These are phyloP conservation scores for Aepyceros melampus DNA, from an alignment of 2,113 vertebrate genomes.

Conservation along the genomic window DNA sequence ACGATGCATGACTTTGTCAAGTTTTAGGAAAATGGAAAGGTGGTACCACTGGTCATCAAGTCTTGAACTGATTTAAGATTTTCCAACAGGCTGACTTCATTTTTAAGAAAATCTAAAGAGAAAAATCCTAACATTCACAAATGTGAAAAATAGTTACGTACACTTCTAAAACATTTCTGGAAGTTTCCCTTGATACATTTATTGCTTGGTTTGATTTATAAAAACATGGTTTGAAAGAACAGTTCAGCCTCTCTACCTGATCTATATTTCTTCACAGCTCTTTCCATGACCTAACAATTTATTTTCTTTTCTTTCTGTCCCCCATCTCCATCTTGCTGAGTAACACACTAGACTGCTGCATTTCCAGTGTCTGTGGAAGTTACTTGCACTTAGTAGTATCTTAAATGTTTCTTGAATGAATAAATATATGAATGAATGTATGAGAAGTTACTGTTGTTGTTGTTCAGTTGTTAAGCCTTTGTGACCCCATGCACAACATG, in stretches of 20 bases:
- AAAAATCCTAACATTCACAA: not conserved
- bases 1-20: not conserved
- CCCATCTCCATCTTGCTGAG: not conserved
- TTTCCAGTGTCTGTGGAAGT: not conserved
- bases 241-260: accelerated
- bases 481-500: not conserved
- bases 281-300: not conserved
- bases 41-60: not conserved
- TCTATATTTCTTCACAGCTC: not conserved
- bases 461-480: not conserved
- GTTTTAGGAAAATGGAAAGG: not conserved
- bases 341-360: not conserved
- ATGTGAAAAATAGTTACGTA: not conserved
- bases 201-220: not conserved
- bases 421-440: not conserved
- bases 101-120: not conserved
- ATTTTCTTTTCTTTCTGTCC: not conserved
- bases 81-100: not conserved
- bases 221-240: not conserved
- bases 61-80: not conserved
- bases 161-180: not conserved
- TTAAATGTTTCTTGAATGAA: not conserved
- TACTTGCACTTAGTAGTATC: not conserved
- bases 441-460: not conserved
- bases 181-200: not conserved